Percentiles rank a stretch among this genome's conserved stretches.
Evolutionary conservation across 2,797 vertebrate species (phyloP).

Genomic region (Anguilla obscura): DNA sequence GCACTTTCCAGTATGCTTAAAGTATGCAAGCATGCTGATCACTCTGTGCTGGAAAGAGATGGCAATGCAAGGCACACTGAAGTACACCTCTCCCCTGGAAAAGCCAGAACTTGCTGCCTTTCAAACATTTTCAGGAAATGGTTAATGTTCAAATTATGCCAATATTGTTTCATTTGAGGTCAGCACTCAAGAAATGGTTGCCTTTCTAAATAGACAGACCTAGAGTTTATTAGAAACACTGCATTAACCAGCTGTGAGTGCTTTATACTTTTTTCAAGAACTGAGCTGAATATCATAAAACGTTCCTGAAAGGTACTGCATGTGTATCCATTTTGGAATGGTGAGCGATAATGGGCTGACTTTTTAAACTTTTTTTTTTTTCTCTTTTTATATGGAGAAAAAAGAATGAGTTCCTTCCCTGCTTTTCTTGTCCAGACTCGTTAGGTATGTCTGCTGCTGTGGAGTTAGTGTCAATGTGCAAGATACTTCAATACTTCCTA

Average conservation of each 20-base stretch:
- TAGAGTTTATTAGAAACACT: not conserved
- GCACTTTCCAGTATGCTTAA: too few relatives aligned
- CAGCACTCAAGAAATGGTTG: not conserved
- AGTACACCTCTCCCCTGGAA: too few relatives aligned
- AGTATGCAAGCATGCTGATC: too few relatives aligned
- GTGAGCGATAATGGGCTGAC: not conserved
- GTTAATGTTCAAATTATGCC: too few relatives aligned
- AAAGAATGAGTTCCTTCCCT: not conserved
- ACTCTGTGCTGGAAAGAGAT: too few relatives aligned
- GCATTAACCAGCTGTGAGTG: not conserved
- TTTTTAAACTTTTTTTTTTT: not conserved
- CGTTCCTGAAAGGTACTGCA: too few relatives aligned
- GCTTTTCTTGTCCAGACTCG: not conserved
- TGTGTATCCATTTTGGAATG: too few relatives aligned
- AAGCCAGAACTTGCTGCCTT: too few relatives aligned
- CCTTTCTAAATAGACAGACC: not conserved
- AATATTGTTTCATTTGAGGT: not conserved
- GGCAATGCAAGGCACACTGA: too few relatives aligned
- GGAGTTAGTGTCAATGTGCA: not conserved
- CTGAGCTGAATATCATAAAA: too few relatives aligned
- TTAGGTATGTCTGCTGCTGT: not conserved
- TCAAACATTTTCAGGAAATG: not conserved
- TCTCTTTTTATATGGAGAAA: not conserved
- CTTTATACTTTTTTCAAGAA: not conserved
- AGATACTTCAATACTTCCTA: not conserved